Evolutionary conservation across 1,140 invertebrate genomes (phyloP), one percentile per base, ranked within the genome.

Genomic region (Heliconius melpomene): DNA sequence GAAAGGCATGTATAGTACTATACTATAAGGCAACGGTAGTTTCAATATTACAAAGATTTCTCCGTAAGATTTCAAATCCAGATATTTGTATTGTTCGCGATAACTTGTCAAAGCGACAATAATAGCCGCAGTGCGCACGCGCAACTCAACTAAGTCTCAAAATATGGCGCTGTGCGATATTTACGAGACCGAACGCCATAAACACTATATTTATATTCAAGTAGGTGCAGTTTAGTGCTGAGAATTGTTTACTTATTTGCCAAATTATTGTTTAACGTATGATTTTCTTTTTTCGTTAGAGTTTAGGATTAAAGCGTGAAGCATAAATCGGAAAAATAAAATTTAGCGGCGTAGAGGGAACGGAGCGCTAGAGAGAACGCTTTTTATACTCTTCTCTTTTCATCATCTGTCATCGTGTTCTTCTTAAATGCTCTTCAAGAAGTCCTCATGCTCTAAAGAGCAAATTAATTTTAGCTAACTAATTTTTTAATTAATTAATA

Each of bases 41-140:
- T 66, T 66, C 60, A 66, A 66, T 66, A 66, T 66, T 13, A 16
- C 23, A 26, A 66, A 66, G 3, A 66, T 29, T 66, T 66, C 60
- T 66, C 23, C 26, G 3, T n/a, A 9, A n/a, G 11, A 66, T 66
- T 66, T 66, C 23, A 29, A 66, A 66, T 66, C 60, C 26, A 66
- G 23, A 66, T 66, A 66, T 66, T 66, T 29, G 60, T 26, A 26
- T 66, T 66, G 60, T 66, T 66, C 13, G 66, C 23, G 46, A 80
- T 80, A 80, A 77, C 74, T 80, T 80, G 79, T 80, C 74, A 76
- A 40, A 73, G 26, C 50, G 71, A 40, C 77, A 57, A 72, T 78
- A 78, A 78, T 73, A 57, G 50, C 7, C 18, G 16, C 54, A 73
- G 73, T 78, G 77, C 71, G 50, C 72, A 57, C 46, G 72, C 71